A percentile compares a stretch with the other conserved stretches of the same genome.
Evolutionary conservation across 2,888 invertebrate genomes (phyloP).

Genomic region (Lasioglossum vierecki): DNA sequence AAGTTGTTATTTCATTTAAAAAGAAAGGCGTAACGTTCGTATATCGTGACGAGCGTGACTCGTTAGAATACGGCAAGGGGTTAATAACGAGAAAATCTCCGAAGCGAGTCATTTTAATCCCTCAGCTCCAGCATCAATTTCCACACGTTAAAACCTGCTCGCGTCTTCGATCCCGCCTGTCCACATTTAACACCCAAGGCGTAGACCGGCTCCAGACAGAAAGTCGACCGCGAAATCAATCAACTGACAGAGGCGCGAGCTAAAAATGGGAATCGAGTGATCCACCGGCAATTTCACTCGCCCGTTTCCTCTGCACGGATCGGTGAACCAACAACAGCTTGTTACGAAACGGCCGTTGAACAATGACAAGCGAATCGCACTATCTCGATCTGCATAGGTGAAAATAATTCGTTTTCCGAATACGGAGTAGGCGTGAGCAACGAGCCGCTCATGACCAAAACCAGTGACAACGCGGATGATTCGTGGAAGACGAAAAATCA

Average conservation of each 20-base stretch:
- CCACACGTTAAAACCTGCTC: not conserved
- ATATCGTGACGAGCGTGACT: too few species aligned
- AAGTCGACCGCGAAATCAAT: conserved; percentile 3
- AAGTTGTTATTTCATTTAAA: too few species aligned
- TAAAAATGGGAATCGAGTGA: conserved; percentile 1
- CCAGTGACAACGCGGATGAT: conserved; percentile 6
- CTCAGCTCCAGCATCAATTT: not conserved
- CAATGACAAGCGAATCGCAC: not conserved
- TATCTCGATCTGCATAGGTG: conserved; percentile 9
- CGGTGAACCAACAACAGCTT: not conserved
- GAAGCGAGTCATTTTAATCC: not conserved
- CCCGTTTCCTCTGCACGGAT: conserved; percentile 1
- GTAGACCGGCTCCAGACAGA: not conserved
- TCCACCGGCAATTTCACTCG: not conserved
- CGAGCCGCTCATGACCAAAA: not conserved
- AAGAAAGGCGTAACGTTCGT: too few species aligned
- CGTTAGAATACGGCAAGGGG: not conserved
- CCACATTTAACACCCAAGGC: not conserved
- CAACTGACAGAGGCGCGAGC: not conserved
- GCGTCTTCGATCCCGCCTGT: not conserved
- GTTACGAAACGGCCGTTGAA: conserved; percentile 2
- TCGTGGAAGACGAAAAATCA: conserved; percentile 16
- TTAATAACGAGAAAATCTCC: not conserved
- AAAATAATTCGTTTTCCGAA: conserved; percentile 5
- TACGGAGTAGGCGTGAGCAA: not conserved